These are phyloP conservation scores for Pangasius sanitwongsei DNA, from an alignment of 2,797 vertebrate species.

Conservation along the genomic window DNA sequence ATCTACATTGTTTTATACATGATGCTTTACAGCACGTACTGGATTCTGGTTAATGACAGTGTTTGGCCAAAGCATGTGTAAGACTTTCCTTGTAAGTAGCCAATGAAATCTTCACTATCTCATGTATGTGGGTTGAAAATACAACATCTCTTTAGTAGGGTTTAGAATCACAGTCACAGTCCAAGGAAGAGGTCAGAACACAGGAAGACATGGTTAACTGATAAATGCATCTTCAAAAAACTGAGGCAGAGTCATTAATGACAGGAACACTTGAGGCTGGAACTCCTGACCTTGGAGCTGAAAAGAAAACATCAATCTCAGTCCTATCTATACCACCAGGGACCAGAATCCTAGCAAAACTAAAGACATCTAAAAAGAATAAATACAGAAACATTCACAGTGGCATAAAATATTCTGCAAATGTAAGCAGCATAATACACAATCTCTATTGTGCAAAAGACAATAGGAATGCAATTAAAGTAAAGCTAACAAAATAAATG, in stretches of 20 bases:
- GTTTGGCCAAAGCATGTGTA: constrained; percentile 49
- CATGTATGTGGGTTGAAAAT: background rate
- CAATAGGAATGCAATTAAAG: constrained; percentile 1
- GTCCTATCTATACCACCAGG: too few relatives aligned
- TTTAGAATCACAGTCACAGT: background rate
- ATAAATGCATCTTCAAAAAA: background rate
- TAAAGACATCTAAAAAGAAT: background rate
- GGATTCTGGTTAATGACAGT: constrained; percentile 60
- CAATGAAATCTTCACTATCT: background rate
- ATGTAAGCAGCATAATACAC: background rate
- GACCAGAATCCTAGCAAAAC: background rate
- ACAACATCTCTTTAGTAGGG: background rate
- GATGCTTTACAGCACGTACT: constrained; percentile 60
- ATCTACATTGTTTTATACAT: constrained; percentile 52
- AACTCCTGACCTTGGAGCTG: background rate
- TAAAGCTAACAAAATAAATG: background rate
- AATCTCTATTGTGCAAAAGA: background rate
- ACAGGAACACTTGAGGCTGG: background rate
- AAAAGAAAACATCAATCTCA: background rate
- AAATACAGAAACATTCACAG: background rate
- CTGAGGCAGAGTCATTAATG: background rate
- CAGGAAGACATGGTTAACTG: background rate
- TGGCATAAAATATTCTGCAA: background rate
- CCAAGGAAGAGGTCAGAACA: background rate
- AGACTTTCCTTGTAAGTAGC: constrained; percentile 30